Evolutionary conservation across 2,888 invertebrate genomes (phyloP).

Genomic region (Temnothorax ravouxi): DNA sequence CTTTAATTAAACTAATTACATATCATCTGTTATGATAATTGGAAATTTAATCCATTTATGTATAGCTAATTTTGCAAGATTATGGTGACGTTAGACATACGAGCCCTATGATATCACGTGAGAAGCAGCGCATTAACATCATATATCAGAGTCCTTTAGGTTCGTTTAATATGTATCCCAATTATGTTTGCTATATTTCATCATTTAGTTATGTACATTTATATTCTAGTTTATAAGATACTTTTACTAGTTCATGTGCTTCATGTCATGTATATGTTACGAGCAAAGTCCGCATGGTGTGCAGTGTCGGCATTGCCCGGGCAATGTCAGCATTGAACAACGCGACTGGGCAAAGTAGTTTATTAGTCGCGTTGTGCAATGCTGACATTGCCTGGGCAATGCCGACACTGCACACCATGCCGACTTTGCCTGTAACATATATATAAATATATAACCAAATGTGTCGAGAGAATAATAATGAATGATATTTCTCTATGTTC

Average conservation of each 20-base stretch:
- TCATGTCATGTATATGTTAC: slow-evolving; percentile 58
- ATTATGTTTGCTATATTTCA: slow-evolving; percentile 49
- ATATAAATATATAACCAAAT: slow-evolving; percentile 70
- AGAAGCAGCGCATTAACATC: slow-evolving; percentile 12
- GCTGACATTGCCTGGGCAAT: too few relatives aligned
- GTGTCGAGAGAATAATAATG: slow-evolving; percentile 53
- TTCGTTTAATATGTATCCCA: slow-evolving; percentile 60
- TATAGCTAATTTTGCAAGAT: slow-evolving; percentile 40
- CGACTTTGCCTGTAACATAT: too few relatives aligned
- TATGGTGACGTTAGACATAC: slow-evolving; percentile 27
- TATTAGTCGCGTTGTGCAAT: too few relatives aligned
- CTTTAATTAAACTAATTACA: slow-evolving; percentile 73
- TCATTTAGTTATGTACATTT: slow-evolving; percentile 66
- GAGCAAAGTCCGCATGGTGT: too few relatives aligned
- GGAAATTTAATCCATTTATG: slow-evolving; percentile 55
- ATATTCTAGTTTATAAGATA: slow-evolving; percentile 60
- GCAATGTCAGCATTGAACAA: too few relatives aligned
- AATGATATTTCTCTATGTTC: slow-evolving; percentile 61
- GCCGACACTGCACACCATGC: too few relatives aligned
- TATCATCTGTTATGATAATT: slow-evolving; percentile 62
- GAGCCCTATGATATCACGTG: slow-evolving; percentile 7
- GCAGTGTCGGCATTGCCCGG: too few relatives aligned
- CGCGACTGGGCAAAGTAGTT: too few relatives aligned
- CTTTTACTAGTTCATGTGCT: slow-evolving; percentile 64
- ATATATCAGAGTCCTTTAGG: slow-evolving; percentile 43